Conservation (phyloP, 2,797 vertebrate species). For the Eremophila alpestris region DNA sequence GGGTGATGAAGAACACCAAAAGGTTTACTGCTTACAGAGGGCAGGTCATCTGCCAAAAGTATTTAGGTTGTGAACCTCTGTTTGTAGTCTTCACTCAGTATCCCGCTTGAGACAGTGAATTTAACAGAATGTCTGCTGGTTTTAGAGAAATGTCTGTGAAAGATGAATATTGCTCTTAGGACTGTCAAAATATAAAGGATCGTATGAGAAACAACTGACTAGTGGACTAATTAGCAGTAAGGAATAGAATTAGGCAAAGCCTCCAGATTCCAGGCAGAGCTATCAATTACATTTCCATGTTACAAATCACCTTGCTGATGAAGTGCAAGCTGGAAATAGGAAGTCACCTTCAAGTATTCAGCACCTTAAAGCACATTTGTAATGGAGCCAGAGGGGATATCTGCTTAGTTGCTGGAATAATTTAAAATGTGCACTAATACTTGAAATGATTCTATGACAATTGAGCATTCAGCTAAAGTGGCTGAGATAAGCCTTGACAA, state of each 20-base stretch:
- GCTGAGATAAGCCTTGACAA: not conserved
- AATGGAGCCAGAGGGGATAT: not conserved
- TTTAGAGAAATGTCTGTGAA: not conserved
- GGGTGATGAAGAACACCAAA: not conserved
- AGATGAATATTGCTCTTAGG: not conserved
- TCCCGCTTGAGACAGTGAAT: not conserved
- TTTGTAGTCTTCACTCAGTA: not conserved
- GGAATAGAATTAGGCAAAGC: not conserved
- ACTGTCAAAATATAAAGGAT: not conserved
- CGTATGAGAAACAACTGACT: not conserved
- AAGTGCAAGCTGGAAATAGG: not conserved
- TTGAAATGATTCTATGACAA: constrained; percentile 2
- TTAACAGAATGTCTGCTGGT: not conserved
- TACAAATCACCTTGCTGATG: constrained; percentile 12
- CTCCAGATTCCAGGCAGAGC: not conserved
- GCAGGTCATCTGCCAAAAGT: not conserved
- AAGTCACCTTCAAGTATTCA: constrained; percentile 9
- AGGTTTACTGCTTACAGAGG: not conserved
- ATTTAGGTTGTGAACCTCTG: not conserved
- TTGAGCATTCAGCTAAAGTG: not conserved
- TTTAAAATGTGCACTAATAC: not conserved
- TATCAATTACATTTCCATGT: not conserved
- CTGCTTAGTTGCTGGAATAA: not conserved
- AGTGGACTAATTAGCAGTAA: not conserved
- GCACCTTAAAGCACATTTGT: not conserved